These are phyloP conservation scores for Actinostola sp. DNA, from an alignment of 92 coral and sea anemone species.

Conservation along the genomic window DNA sequence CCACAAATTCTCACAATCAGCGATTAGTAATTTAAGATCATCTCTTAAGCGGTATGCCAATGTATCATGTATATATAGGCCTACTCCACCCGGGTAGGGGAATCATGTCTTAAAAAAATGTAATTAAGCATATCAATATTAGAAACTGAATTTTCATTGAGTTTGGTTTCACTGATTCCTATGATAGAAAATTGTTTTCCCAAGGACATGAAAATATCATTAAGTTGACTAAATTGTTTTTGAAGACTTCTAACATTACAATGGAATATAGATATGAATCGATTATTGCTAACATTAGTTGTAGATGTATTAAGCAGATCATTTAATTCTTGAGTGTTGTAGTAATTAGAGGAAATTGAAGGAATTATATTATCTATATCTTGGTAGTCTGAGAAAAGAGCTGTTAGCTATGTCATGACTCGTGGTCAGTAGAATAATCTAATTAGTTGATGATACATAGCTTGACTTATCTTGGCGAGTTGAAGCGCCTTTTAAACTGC, in stretches of 20 bases:
- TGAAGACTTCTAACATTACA: neutral
- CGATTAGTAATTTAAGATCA: neutral
- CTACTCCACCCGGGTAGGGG: conserved; percentile 18
- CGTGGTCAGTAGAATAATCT: too few relatives aligned
- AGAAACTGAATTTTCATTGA: neutral
- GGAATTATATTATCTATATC: too few relatives aligned
- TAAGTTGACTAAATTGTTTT: neutral
- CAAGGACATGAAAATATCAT: conserved; percentile 3
- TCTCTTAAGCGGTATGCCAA: neutral
- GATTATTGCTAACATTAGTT: too few relatives aligned
- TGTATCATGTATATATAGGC: neutral
- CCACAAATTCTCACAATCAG: conserved; percentile 2
- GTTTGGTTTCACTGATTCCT: conserved; percentile 19
- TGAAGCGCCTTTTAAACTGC: too few relatives aligned
- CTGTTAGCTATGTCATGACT: too few relatives aligned
- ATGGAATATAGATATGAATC: neutral
- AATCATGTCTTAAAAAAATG: neutral
- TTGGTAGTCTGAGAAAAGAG: too few relatives aligned
- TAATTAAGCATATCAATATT: conserved; percentile 7
- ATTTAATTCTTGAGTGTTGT: too few relatives aligned
- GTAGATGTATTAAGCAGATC: too few relatives aligned
- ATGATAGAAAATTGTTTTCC: neutral
- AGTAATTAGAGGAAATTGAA: too few relatives aligned
- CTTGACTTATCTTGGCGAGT: too few relatives aligned
- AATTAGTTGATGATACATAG: too few relatives aligned